These are phyloP conservation scores for Bombus waltoni DNA, from an alignment of 1,140 invertebrate genomes.

Conservation along the genomic window DNA sequence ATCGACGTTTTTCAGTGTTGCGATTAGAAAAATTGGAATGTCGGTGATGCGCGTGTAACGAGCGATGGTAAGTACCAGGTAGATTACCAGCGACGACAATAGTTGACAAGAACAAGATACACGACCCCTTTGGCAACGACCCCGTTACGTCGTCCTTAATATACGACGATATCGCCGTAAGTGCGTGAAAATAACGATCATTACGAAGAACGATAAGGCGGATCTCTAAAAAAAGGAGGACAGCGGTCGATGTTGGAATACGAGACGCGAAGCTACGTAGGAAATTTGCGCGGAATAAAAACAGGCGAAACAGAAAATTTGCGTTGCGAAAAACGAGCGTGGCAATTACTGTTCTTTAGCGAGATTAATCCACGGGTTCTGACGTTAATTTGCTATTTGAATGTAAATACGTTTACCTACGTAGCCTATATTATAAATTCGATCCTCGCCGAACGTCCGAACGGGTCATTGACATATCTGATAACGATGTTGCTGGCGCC, in stretches of 20 bases:
- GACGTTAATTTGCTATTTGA: constrained; percentile 38
- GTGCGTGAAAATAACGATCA: constrained; percentile 1
- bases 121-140: background rate
- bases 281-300: background rate
- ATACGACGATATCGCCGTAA: background rate
- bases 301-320: background rate
- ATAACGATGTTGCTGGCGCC: constrained; percentile 26
- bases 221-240: background rate
- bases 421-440: constrained; percentile 11
- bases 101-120: constrained; percentile 4
- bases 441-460: constrained; percentile 1
- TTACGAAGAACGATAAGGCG: background rate
- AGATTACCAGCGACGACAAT: background rate
- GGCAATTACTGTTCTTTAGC: no score
- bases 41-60: background rate
- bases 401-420: constrained; percentile 33
- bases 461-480: constrained; percentile 26
- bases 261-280: background rate
- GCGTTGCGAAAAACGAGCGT: no score
- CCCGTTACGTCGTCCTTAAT: constrained; percentile 20
- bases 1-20: background rate
- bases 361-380: no score
- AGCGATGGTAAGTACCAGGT: no score
- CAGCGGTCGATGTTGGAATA: background rate
- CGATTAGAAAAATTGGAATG: background rate